Base-by-base conservation (phyloP, 2,888 invertebrate species). In the Nomada goodeniana region DNA sequence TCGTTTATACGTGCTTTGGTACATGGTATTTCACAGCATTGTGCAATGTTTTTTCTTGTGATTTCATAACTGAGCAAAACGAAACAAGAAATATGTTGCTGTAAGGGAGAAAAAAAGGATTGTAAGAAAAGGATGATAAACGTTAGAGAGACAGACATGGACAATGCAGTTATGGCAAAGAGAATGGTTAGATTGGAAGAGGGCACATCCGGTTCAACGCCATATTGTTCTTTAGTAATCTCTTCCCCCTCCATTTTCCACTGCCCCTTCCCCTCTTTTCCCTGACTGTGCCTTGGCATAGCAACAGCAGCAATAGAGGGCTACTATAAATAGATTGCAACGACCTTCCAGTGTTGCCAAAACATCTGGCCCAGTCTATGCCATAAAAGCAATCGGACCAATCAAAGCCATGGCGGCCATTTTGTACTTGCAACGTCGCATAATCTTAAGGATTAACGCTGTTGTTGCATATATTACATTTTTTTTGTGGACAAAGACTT, bases 261-360 rank as follows among this genome's bases (percentile, higher is more conserved):
- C 50, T 50, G 59, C 53, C 42, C 59, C 64, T 85, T 82, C 81
- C 81, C 78, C 82, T 80, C 75, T 55, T 55, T 36, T 63, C 55
- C 68, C 72, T 79, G 84, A 47, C 82, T 82, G 69, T 80, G 59
- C 68, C 72, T 86, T 87, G 83, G 92, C 92, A 91, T 92, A 92
- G 92, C 92, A 92, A 92, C 92, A 92, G 90, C 91, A 82, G 82
- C 85, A 86, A 91, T 90, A 88, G 88, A 86, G 86, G 83, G 80
- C 86, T 83, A 71, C 92, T 92, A 92, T 91, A 92, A 92, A 92
- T 92, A 92, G 91, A 91, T 87, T 82, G 76, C 79, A 73, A 82
- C 75, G 86, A 84, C 84, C 85, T 83, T 89, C 86, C 92, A 89
- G 87, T 76, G 92, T 92, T 92, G 92, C 92, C 92, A 90, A 90